Evolutionary conservation across 2,888 invertebrate species (phyloP), one percentile per base, ranked within the genome.

Genomic region (Synergus itoensis): DNA sequence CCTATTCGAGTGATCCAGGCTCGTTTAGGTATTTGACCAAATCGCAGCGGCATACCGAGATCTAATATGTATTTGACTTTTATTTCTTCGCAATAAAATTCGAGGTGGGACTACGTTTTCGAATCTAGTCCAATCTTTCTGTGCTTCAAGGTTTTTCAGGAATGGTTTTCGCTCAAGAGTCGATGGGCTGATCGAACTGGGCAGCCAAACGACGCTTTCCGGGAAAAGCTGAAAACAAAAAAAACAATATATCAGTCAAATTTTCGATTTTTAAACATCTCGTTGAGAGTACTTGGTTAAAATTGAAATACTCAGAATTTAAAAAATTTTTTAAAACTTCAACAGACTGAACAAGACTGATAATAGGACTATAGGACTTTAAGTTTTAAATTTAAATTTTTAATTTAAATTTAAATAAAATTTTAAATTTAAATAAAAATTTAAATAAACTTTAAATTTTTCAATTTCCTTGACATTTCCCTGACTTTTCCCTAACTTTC

Each of bases 191-290:
- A 86, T 91, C 90, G 84, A 93, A 93, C 82, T 93, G 93, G 43
- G 93, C 93, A 77, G 93, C 93, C 53, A 93, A 85, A 64, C 93
- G 92, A 82, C 93, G 91, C 85, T 93, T 93, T 79, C 92, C 92
- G 84, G 88, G 84, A 84, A 89, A 88, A 80, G 89, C 89, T 89
- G 82, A 36, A 48, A 57, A 76, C n/a, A n/a, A n/a, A n/a, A n/a
- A n/a, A 28, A 41, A 28, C 28, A 28, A 28, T 28, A 28, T 28
- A 28, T 28, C 3, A 1, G 28, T 28, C 28, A 62, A 16, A 64
- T 36, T 28, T 7, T 63, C 18, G 77, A 75, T 77, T 75, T 53
- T 79, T 67, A 63, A 53, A 53, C 11, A 14, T 45, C 60, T 40
- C 18, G 36, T 16, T n/a, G 16, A 48, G 16, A 16, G 21, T 12